Percentiles rank a stretch among this genome's conserved stretches.
phyloP scores from a whole-genome alignment of 2,113 vertebrate species.

The Oostethus manadensis region DNA sequence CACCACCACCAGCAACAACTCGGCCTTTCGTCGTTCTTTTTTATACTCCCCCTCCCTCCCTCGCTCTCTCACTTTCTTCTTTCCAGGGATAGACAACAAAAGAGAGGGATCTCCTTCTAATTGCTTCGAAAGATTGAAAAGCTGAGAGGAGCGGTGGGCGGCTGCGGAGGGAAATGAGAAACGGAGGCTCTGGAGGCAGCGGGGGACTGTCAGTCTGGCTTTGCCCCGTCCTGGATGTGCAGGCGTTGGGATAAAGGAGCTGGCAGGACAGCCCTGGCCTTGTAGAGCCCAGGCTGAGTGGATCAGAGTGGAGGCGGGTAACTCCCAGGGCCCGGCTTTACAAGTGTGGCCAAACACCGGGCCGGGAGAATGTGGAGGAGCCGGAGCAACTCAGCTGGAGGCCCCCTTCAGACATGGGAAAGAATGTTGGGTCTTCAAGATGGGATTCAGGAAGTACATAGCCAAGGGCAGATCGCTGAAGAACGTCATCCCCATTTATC shows the following conservation, averaged over 20 bases:
- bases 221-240: constrained; percentile 59
- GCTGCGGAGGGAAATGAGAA: constrained; percentile 57
- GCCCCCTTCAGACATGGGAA: constrained; percentile 65
- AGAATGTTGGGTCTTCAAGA: constrained; percentile 56
- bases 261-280: constrained; percentile 56
- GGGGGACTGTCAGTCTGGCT: constrained; percentile 67
- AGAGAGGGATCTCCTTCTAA: constrained; percentile 70
- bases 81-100: constrained; percentile 54
- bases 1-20: constrained; percentile 50
- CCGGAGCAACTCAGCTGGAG: constrained; percentile 59
- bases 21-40: constrained; percentile 50
- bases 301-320: constrained; percentile 57
- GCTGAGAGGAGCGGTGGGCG: constrained; percentile 50
- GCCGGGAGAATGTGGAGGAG: constrained; percentile 55
- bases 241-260: constrained; percentile 62
- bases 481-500: no score
- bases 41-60: neutral
- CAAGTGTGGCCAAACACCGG: constrained; percentile 55
- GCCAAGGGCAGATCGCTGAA: constrained; percentile 26
- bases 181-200: constrained; percentile 58
- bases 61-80: constrained; percentile 45
- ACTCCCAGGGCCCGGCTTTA: constrained; percentile 65
- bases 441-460: constrained; percentile 46
- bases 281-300: constrained; percentile 49
- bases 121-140: constrained; percentile 67